Base-by-base conservation (phyloP, 1,140 invertebrate genomes). In the Brachystomella parvula region DNA sequence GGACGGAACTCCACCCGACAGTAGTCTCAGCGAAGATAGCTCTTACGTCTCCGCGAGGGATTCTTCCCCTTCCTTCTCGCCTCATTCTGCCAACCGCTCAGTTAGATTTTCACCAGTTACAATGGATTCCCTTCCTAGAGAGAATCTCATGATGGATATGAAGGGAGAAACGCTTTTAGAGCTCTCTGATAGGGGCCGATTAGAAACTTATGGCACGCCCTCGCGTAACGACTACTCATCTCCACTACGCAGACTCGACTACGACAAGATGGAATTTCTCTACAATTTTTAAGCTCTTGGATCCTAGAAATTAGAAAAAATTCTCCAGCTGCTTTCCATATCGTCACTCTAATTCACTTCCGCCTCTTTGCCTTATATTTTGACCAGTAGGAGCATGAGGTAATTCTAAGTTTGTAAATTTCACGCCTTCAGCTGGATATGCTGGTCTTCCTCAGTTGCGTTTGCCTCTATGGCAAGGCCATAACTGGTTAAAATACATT, bases 41-140 rank as follows among this genome's bases (percentile, higher is more conserved):
- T 89, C 87, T 33, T 91, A 91, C 75, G 83, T 89, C 39, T 92
- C 89, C 0, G 89, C 89, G 1, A 85, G 89, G 70, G 89, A 90
- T 71, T 85, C 83, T 58, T 85, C 83, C 3, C 82, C 82, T 67
- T 82, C 84, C 2, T 53, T 53, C 24, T 17, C 49, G 12, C 63
- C 63, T 32, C 32, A 49, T 24, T 81, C 80, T 61, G 81, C 80
- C 6, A 77, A 79, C 3, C 84, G 84, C 39, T 80, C 89, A 3
- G 89, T 92, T 1, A 80, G 89, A 0, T 93, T 93, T 77, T 91
- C 89, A 44, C 89, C 89, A 0, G 83, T 88, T 12, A 85, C 85
- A 0, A 83, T 86, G 75, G 67, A 71, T 15, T 47, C 66, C 49
- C 35, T 63, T 30, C 39, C 70, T 66, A 49, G 75, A 82, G 65